Evolutionary conservation across 1,140 invertebrate species (phyloP).

Genomic region (Linepithema humile): DNA sequence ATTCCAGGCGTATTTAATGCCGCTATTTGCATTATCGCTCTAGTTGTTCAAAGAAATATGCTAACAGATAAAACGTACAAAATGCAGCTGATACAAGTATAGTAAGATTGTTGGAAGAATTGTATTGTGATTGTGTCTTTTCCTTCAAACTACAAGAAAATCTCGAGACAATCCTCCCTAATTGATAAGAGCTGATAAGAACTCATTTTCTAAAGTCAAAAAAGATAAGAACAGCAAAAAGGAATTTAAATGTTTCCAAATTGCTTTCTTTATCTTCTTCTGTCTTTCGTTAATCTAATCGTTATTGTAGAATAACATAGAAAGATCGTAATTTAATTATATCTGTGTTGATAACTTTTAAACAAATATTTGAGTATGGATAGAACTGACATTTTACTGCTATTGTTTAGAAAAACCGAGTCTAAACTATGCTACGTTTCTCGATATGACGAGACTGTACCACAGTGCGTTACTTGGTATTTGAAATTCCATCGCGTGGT

Average conservation of each 20-base stretch:
- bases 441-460: neutral
- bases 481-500: slow-evolving; percentile 1
- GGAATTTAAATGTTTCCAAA: too few species aligned
- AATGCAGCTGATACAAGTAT: neutral
- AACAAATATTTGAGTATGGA: neutral
- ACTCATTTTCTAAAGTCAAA: too few species aligned
- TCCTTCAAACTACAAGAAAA: too few species aligned
- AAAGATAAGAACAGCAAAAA: too few species aligned
- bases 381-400: slow-evolving; percentile 1
- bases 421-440: neutral
- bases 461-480: neutral
- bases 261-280: too few species aligned
- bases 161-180: too few species aligned
- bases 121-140: too few species aligned
- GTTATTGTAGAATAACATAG: neutral
- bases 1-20: neutral
- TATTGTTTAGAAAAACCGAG: neutral
- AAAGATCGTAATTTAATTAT: neutral
- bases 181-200: too few species aligned
- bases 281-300: neutral
- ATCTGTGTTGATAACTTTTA: neutral
- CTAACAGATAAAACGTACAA: neutral
- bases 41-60: neutral
- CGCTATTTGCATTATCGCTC: neutral
- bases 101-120: too few species aligned